Evolutionary conservation across 2,797 vertebrate genomes (phyloP), one percentile per base, ranked within the genome.

Genomic region (Phyllotis vaccarum): DNA sequence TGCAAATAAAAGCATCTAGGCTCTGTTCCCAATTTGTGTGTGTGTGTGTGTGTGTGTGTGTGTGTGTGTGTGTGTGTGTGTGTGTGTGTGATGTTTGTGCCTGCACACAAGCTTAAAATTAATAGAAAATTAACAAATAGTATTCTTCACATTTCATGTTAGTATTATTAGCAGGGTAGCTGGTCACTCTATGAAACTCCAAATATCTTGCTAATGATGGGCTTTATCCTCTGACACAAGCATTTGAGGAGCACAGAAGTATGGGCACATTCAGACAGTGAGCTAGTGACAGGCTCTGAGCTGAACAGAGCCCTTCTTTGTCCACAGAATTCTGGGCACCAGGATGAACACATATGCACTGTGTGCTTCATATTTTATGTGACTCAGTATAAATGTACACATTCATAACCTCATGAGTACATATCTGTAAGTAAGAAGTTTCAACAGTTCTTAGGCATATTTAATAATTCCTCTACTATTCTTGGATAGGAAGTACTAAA

Each of bases 291-390:
- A 87, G 89, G 66, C 46, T 90, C 40, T 56, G 9, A 14, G 56
- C 60, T 70, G 95, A 90, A 97, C 96, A 97, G 96, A 96, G 89
- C n/a, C 34, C 43, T 72, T 90, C 90, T 96, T 93, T 97, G 96
- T 97, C n/a, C 27, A 37, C 24, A 91, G 91, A 80, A 92, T 85
- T 94, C 91, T 7, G 40, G 86, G 91, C 86, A 49, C 66, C 54
- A 40, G 91, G 91, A 94, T 94, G 96, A 96, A 97, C 70, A 96
- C 95, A 80, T 88, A 86, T 89, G 83, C 89, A 80, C 91, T 97
- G 96, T 96, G 58, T 43, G 62, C 93, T 83, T 27, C 86, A 80
- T 93, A 95, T 96, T 94, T 96, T 91, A 83, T 94, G 40, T 89
- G 93, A 89, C 78, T 96, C 46, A 16, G 91, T 89, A 89, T 93